Evolutionary conservation across 2,888 invertebrate species (phyloP).

Genomic region (Drosophila austrosaltans): DNA sequence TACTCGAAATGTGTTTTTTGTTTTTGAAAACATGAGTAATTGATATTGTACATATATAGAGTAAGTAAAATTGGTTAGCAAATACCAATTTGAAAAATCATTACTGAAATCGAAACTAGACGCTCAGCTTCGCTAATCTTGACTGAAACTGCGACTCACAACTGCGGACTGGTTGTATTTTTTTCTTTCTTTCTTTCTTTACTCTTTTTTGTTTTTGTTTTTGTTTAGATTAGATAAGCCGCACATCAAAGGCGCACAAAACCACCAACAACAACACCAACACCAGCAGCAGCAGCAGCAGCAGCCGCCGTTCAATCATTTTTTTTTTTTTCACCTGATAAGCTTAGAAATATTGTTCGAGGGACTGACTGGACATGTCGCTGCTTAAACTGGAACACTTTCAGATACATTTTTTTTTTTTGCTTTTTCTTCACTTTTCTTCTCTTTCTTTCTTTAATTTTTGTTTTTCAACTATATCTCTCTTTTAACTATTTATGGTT

Average conservation of each 20-base stretch:
- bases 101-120: constrained; percentile 14
- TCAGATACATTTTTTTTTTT: not conserved
- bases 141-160: constrained; percentile 3
- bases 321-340: constrained; percentile 30
- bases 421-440: not conserved
- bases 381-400: constrained; percentile 22
- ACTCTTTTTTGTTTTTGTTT: too few species aligned
- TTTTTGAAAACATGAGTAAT: not conserved
- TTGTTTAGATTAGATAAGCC: not conserved
- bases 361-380: not conserved
- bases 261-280: constrained; percentile 1
- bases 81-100: constrained; percentile 2
- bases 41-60: not conserved
- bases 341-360: constrained; percentile 10
- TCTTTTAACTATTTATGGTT: constrained; percentile 53
- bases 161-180: not conserved
- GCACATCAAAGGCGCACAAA: constrained; percentile 28
- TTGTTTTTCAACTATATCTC: constrained; percentile 33
- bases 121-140: constrained; percentile 65
- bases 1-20: not conserved
- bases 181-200: too few species aligned
- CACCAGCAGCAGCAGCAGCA: constrained; percentile 19
- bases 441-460: not conserved
- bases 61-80: not conserved
- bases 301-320: constrained; percentile 46